Evolutionary conservation across 1,140 invertebrate species (phyloP), one percentile per base, ranked within the genome.

Genomic region (Pseudomyrmex concolor): DNA sequence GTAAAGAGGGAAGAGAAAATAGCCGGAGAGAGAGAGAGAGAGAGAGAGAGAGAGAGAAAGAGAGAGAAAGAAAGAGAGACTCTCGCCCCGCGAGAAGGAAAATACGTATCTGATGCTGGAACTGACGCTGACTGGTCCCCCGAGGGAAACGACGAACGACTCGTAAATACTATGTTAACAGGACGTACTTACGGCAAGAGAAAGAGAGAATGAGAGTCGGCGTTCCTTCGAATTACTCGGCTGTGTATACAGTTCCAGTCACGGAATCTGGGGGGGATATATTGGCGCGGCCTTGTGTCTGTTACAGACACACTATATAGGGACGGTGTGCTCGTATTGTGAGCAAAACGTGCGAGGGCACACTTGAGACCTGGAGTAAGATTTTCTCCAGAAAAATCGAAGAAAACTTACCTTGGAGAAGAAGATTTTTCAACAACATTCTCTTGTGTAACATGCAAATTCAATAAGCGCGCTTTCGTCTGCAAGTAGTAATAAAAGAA

Each of bases 91-190:
- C 55, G n/a, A 34, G 34, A 54, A 70, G 76, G 76, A 70, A 68
- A 78, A 70, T 68, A 68, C 74, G 74, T 68, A 55, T 68, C 64
- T 50, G 62, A 77, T 54, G 62, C 66, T 55, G 25, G 2, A 78
- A 55, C 64, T 78, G 70, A 15, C 64, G 50, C 74, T 68, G 63
- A 78, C 64, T 78, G 70, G 55, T n/a, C n/a, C 25, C 76, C 43
- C 76, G 15, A 63, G 57, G 66, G 82, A 34, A 59, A 63, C 45
- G 50, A 51, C 50, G n/a, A 83, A 67, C 82, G 48, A 83, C 77
- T 83, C 82, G 82, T 84, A 84, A 84, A 84, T 84, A 84, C 77
- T 66, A 55, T 66, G 82, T 81, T 84, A 84, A 83, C 80, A 55
- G 60, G 62, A 43, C 50, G 62, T 77, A 67, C 62, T 77, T 77